Conservation (phyloP, 2,888 invertebrate species). For the Nemurella pictetii region DNA sequence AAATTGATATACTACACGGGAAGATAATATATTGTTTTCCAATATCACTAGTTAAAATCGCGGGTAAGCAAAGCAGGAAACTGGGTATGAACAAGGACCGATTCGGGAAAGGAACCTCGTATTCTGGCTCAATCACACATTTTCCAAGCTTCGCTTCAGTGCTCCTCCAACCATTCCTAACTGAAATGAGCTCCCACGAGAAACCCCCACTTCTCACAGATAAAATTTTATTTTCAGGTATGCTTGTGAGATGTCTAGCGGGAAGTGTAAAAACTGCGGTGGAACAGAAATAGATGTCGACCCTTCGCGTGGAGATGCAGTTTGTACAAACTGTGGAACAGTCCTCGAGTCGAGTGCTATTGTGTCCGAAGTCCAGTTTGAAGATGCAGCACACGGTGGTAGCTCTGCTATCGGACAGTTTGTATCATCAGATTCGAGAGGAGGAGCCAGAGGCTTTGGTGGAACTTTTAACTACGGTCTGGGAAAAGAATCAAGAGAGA, state of each 20-base stretch:
- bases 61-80: too few relatives aligned
- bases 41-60: too few relatives aligned
- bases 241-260: constrained; percentile 51
- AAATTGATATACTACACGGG: too few relatives aligned
- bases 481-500: constrained; percentile 88
- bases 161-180: too few relatives aligned
- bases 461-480: constrained; percentile 78
- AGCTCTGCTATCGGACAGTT: constrained; percentile 90
- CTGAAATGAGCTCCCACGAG: too few relatives aligned
- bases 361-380: constrained; percentile 94
- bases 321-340: constrained; percentile 94
- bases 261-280: constrained; percentile 87
- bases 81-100: too few relatives aligned
- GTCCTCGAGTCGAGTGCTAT: constrained; percentile 96
- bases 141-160: too few relatives aligned
- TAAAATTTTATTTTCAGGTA: background rate
- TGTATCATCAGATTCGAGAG: constrained; percentile 86
- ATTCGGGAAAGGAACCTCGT: too few relatives aligned
- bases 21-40: too few relatives aligned
- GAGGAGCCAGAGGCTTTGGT: constrained; percentile 80
- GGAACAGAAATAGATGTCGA: constrained; percentile 93
- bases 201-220: too few relatives aligned
- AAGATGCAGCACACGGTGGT: constrained; percentile 88
- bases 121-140: too few relatives aligned
- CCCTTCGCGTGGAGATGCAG: constrained; percentile 90